Percentiles rank a stretch among this genome's conserved stretches.
Conservation (phyloP, 53 echinoderm and acorn worm genomes). For the Apostichopus leukothele region DNA sequence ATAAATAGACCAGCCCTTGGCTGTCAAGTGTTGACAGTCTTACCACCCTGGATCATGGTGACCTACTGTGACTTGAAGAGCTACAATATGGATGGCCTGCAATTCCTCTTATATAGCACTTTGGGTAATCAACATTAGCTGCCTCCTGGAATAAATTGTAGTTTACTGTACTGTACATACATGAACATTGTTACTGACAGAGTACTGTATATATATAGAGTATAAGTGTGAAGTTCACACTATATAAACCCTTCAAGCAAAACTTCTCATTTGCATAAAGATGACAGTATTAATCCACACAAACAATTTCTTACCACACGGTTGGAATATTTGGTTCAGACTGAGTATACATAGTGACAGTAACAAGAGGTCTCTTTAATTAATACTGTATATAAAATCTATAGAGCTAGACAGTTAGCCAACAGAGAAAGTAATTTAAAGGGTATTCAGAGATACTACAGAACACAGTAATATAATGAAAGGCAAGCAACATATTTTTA, state of each 20-base stretch:
- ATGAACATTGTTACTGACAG: not conserved
- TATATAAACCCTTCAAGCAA: not conserved
- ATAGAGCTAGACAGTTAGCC: no score
- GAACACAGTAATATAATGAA: no score
- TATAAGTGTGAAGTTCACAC: not conserved
- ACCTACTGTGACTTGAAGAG: not conserved
- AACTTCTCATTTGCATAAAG: not conserved
- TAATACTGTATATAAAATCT: no score
- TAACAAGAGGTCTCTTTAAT: no score
- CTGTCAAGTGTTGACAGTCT: not conserved
- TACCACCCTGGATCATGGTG: not conserved
- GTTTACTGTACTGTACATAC: not conserved
- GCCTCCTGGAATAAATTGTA: not conserved
- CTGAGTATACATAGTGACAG: no score
- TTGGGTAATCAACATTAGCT: not conserved
- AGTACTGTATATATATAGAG: not conserved
- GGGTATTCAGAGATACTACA: no score
- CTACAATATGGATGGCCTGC: not conserved
- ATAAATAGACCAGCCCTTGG: not conserved
- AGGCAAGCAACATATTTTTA: no score
- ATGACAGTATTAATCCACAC: not conserved
- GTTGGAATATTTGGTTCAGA: not conserved
- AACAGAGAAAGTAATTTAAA: no score
- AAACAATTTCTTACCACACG: not conserved
- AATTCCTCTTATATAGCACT: not conserved